These are phyloP conservation scores for Augochlora pura DNA, from an alignment of 1,140 invertebrate species.

Conservation along the genomic window DNA sequence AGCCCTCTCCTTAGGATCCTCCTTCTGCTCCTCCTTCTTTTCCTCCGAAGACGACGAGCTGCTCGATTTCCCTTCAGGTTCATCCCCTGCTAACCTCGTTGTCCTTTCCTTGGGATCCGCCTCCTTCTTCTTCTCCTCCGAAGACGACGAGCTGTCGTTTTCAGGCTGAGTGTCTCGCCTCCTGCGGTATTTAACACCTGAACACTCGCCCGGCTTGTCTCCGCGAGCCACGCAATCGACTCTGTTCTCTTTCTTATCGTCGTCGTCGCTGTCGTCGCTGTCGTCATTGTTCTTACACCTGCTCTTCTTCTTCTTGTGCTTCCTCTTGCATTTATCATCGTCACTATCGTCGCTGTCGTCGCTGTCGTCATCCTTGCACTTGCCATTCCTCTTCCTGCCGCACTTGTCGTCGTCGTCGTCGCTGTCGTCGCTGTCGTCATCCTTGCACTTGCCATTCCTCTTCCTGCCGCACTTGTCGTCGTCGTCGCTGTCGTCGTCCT, in stretches of 20 bases:
- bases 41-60: too few species aligned
- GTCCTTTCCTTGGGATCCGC: too few species aligned
- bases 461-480: too few species aligned
- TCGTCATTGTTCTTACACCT: slow-evolving; percentile 7
- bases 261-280: background rate
- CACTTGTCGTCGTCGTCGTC: slow-evolving; percentile 18
- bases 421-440: slow-evolving; percentile 8
- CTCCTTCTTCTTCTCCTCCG: background rate
- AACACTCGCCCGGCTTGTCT: too few species aligned
- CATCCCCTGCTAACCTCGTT: background rate
- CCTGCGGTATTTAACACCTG: background rate
- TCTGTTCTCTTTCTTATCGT: background rate
- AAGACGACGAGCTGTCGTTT: background rate
- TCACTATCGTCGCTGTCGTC: background rate
- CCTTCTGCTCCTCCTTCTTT: too few species aligned
- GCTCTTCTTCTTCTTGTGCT: background rate
- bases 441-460: background rate
- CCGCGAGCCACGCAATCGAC: too few species aligned
- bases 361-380: background rate
- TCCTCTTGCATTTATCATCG: background rate
- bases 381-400: slow-evolving; percentile 1
- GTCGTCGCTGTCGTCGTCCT: slow-evolving; percentile 15
- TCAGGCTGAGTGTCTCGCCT: background rate
- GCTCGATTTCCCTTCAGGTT: too few species aligned
- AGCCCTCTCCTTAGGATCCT: background rate